Evolutionary conservation across 2,888 invertebrate species (phyloP), one percentile per base, ranked within the genome.

Genomic region (Plebejus anna): DNA sequence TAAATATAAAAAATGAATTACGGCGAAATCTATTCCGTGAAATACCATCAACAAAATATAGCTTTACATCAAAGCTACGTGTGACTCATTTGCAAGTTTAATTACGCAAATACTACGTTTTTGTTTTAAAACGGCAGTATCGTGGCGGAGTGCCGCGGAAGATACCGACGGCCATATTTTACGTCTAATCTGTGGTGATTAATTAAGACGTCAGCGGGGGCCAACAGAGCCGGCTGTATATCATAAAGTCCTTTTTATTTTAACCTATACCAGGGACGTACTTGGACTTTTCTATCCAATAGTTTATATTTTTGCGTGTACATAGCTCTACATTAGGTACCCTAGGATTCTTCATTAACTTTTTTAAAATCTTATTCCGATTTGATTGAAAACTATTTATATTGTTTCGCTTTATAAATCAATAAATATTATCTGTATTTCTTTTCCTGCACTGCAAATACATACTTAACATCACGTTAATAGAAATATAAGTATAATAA

Each of bases 141-240:
- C 22, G 66, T 66, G 66, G 78, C 80, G 79, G 81, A 81, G 78
- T 80, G 76, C 79, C 51, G 38, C 73, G 80, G 78, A 81, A 81
- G 83, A 82, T 88, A 90, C 88, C 90, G 82, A 81, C 47, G 81
- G 82, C 82, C 85, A 82, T 90, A 89, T 87, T 89, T 91, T 85
- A 90, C 81, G 79, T 88, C 85, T 91, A 93, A 93, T 92, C 93
- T 91, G 84, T 80, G 83, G 86, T 92, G 92, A 94, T 93, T 93
- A 91, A 94, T 93, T 91, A 88, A 88, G 87, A 88, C 82, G 84
- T 85, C 83, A 82, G 82, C 86, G 81, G 81, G 87, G 91, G 90
- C 87, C 85, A 84, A 83, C 79, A 83, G 82, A 81, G 81, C 80
- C 80, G 82, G 80, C 80, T 83, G 85, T 91, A 87, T 85, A 87